Percentiles rank a stretch among this genome's conserved stretches.
Evolutionary conservation across 2,888 invertebrate genomes (phyloP).

Genomic region (Pharmacophagus antenor): DNA sequence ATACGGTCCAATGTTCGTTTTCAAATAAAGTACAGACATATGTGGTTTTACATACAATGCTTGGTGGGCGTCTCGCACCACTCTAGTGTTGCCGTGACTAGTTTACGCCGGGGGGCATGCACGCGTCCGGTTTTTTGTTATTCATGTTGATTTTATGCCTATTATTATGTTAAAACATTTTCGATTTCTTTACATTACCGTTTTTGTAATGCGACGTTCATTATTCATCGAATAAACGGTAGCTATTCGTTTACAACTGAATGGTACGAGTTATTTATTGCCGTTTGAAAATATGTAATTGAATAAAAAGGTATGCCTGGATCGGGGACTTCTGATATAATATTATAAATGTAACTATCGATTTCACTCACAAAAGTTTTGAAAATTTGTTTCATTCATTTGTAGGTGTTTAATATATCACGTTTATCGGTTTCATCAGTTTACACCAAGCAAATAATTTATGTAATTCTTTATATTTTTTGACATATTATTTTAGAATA

Average conservation of each 20-base stretch:
- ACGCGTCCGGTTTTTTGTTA: slow-evolving; percentile 29
- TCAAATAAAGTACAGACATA: slow-evolving; percentile 44
- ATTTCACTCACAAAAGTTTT: not conserved
- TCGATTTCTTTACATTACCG: slow-evolving; percentile 21
- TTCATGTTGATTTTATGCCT: slow-evolving; percentile 26
- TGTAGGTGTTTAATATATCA: no score
- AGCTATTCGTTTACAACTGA: slow-evolving; percentile 16
- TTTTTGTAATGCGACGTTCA: slow-evolving; percentile 10
- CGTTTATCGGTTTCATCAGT: no score
- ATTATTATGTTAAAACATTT: slow-evolving; percentile 28
- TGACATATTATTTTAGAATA: no score
- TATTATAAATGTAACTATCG: not conserved
- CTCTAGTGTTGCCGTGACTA: slow-evolving; percentile 41
- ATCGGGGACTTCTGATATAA: not conserved
- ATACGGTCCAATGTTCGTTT: slow-evolving; percentile 46
- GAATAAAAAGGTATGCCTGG: not conserved
- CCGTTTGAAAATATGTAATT: slow-evolving; percentile 4
- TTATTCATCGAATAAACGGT: slow-evolving; percentile 20
- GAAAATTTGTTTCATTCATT: no score
- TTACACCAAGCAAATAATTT: no score
- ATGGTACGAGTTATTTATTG: slow-evolving; percentile 1
- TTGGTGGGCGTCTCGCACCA: slow-evolving; percentile 53
- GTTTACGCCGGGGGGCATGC: slow-evolving; percentile 31
- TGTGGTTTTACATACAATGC: slow-evolving; percentile 72
- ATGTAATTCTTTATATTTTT: no score